Conservation (phyloP, 2,113 vertebrate genomes). For the Bos taurus region ARS-UCD2.0 NC_037328.1:106864501-106865000, state of each 20-base stretch:
- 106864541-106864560: conserved; percentile 36
- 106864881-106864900: neutral
- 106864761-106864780: conserved; percentile 50
- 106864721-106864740: conserved; percentile 35
- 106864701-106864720: conserved; percentile 42
- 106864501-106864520: conserved; percentile 12
- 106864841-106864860: neutral
- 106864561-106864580: neutral
- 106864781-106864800: conserved; percentile 19
- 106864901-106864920: neutral
- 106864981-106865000: conserved; percentile 25
- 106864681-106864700: conserved; percentile 51
- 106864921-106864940: neutral
- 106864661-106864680: neutral
- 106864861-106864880: neutral
- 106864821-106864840: neutral
- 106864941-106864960: neutral
- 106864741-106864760: conserved; percentile 19
- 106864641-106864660: conserved; percentile 10
- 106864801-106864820: neutral
- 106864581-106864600: conserved; percentile 35
- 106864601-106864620: conserved; percentile 44
- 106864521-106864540: conserved; percentile 45
- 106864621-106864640: conserved; percentile 14
- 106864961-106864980: neutral